Evolutionary conservation across 2,888 invertebrate species (phyloP).

Genomic region (Itoplectis maculator): DNA sequence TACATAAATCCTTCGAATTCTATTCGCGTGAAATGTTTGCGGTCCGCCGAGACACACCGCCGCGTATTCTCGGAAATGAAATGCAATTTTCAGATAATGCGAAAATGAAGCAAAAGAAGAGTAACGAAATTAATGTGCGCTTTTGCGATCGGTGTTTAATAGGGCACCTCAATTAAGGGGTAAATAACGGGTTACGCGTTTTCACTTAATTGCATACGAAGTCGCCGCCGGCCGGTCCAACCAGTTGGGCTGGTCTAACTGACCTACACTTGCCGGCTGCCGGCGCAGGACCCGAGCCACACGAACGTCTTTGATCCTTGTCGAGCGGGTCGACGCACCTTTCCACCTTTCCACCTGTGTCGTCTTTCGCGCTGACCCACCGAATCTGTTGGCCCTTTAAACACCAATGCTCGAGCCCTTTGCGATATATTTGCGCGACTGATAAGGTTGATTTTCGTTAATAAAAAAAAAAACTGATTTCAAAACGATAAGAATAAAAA

Average conservation of each 20-base stretch:
- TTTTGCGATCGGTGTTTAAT: neutral
- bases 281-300: neutral
- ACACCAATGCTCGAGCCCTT: neutral
- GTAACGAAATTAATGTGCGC: conserved; percentile 20
- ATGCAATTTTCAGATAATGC: neutral
- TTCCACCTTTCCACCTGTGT: conserved; percentile 23
- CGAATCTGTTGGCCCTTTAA: neutral
- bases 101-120: neutral
- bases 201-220: conserved; percentile 72
- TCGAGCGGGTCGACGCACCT: conserved; percentile 36
- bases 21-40: neutral
- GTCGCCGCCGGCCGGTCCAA: conserved; percentile 68
- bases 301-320: conserved; percentile 27
- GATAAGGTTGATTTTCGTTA: too few species aligned
- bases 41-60: neutral
- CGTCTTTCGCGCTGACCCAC: neutral
- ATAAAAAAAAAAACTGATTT: too few species aligned
- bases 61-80: neutral
- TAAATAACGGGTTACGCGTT: conserved; percentile 74
- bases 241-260: conserved; percentile 79
- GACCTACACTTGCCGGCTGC: conserved; percentile 74
- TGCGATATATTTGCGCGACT: neutral
- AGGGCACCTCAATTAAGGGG: conserved; percentile 56
- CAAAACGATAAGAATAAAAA: too few species aligned
- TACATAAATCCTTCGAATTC: conserved; percentile 25